phyloP scores from a whole-genome alignment of 2,888 invertebrate genomes.

The Cosmorhoe ocellata region DNA sequence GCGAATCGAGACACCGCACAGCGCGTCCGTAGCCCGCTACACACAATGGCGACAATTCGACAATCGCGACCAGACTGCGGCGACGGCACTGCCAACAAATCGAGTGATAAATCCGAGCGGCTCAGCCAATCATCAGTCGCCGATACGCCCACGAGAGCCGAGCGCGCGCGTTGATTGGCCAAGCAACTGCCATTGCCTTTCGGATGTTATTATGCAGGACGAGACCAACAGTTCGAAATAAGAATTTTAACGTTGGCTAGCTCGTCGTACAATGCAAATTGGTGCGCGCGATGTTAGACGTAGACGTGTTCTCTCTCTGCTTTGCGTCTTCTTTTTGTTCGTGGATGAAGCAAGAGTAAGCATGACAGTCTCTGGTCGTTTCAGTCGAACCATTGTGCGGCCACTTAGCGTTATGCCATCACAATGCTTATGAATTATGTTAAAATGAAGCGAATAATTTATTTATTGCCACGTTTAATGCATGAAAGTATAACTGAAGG shows the following conservation, averaged over 20 bases:
- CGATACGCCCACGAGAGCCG: slow-evolving; percentile 74
- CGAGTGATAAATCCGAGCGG: slow-evolving; percentile 72
- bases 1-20: slow-evolving; percentile 48
- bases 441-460: slow-evolving; percentile 46
- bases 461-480: slow-evolving; percentile 36
- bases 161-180: slow-evolving; percentile 71
- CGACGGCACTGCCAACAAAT: slow-evolving; percentile 75
- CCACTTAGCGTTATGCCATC: slow-evolving; percentile 53
- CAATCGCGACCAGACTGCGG: slow-evolving; percentile 78
- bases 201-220: slow-evolving; percentile 81
- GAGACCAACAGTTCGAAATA: slow-evolving; percentile 77
- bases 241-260: slow-evolving; percentile 80
- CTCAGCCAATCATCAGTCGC: slow-evolving; percentile 63
- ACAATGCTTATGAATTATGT: slow-evolving; percentile 45
- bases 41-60: slow-evolving; percentile 80
- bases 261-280: slow-evolving; percentile 76
- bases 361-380: slow-evolving; percentile 55
- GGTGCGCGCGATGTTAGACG: slow-evolving; percentile 69
- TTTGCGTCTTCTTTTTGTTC: slow-evolving; percentile 59
- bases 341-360: slow-evolving; percentile 56
- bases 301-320: slow-evolving; percentile 68
- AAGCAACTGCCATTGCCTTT: slow-evolving; percentile 80
- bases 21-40: slow-evolving; percentile 64
- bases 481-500: slow-evolving; percentile 32
- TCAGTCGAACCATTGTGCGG: slow-evolving; percentile 50